These are phyloP conservation scores for Fistularia commersonii DNA, from an alignment of 2,797 vertebrate genomes.

Conservation along the genomic window DNA sequence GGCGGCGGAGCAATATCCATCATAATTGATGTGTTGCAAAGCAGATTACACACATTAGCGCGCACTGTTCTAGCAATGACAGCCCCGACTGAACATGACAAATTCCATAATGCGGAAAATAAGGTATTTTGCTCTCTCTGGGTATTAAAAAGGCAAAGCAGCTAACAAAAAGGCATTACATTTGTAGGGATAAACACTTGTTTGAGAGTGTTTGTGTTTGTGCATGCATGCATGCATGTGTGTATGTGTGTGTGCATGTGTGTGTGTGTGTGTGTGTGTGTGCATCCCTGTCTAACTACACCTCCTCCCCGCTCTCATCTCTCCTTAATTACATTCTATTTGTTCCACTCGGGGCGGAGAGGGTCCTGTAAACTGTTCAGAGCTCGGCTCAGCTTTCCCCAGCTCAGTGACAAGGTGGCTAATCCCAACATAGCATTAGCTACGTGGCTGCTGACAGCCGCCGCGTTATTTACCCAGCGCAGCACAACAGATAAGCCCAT, in stretches of 20 bases:
- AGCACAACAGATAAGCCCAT: slow-evolving; percentile 73
- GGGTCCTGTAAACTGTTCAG: slow-evolving; percentile 76
- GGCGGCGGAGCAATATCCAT: slow-evolving; percentile 77
- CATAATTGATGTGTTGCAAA: slow-evolving; percentile 87
- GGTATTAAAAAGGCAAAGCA: slow-evolving; percentile 68
- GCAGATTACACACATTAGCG: slow-evolving; percentile 87
- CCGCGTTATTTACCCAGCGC: slow-evolving; percentile 71
- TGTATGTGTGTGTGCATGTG: too few relatives aligned
- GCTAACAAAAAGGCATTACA: slow-evolving; percentile 69
- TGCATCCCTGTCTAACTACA: slow-evolving; percentile 31
- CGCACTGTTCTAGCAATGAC: slow-evolving; percentile 81
- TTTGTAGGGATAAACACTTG: slow-evolving; percentile 36
- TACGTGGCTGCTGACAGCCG: slow-evolving; percentile 61
- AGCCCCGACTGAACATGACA: slow-evolving; percentile 84
- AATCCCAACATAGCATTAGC: slow-evolving; percentile 68
- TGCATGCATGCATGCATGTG: too few relatives aligned
- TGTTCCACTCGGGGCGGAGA: slow-evolving; percentile 67
- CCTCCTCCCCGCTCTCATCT: slow-evolving; percentile 50
- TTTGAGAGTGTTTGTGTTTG: slow-evolving; percentile 17
- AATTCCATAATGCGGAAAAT: slow-evolving; percentile 75
- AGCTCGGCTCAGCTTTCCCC: slow-evolving; percentile 48
- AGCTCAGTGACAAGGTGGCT: slow-evolving; percentile 55
- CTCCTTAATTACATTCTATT: slow-evolving; percentile 69
- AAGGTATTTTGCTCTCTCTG: slow-evolving; percentile 61
- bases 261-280: slow-evolving; percentile 8